Percentiles rank a stretch among this genome's conserved stretches.
Conservation (phyloP, 2,797 vertebrate genomes). For the Falco rusticolus region DNA sequence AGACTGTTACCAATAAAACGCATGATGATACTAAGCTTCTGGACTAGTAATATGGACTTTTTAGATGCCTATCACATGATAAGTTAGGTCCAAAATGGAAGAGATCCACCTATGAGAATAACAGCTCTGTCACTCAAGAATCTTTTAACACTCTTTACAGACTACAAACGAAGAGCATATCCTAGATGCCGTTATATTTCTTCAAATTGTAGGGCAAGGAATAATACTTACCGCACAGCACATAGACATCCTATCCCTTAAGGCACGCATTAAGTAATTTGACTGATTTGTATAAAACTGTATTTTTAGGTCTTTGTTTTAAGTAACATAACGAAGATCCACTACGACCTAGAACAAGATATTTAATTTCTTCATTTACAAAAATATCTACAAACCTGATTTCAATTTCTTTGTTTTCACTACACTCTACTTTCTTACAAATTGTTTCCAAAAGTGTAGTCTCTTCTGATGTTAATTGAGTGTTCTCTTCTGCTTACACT, state of each 20-base stretch:
- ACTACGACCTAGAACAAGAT: not conserved
- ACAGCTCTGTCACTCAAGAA: not conserved
- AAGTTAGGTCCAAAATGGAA: not conserved
- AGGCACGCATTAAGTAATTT: not conserved
- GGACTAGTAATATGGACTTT: not conserved
- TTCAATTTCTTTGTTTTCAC: conserved; percentile 52
- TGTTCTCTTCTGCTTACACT: conserved; percentile 65
- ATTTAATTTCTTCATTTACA: not conserved
- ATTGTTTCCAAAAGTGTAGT: conserved; percentile 68
- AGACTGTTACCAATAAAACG: not conserved
- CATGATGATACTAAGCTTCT: not conserved
- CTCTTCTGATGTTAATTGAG: conserved; percentile 64
- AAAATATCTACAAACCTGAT: conserved; percentile 63
- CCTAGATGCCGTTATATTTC: not conserved
- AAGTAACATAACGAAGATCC: not conserved
- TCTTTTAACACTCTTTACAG: not conserved
- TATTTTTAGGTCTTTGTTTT: not conserved
- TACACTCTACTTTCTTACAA: conserved; percentile 58
- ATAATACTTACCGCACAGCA: not conserved
- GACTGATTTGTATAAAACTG: not conserved
- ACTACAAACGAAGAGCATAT: not conserved
- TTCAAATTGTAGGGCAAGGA: not conserved
- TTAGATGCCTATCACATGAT: not conserved
- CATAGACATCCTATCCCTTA: not conserved
- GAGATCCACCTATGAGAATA: not conserved